Conservation (phyloP, 2,113 vertebrate genomes). For the Takifugu bimaculatus region DNA sequence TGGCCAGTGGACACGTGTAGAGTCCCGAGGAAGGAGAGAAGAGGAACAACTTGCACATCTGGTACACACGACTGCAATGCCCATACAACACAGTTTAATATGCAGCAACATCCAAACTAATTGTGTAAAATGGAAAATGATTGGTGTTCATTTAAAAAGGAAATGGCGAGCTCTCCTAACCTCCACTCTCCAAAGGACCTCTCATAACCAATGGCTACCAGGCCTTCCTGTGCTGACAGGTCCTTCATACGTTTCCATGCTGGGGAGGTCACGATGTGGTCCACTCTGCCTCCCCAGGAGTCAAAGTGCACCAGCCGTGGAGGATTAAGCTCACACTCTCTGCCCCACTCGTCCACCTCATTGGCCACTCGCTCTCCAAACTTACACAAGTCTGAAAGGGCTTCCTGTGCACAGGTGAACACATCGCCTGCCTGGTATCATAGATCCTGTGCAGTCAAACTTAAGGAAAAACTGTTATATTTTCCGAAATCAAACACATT, state of each 20-base stretch:
- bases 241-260: slow-evolving; percentile 81
- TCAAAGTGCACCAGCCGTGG: slow-evolving; percentile 74
- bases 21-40: slow-evolving; percentile 76
- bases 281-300: slow-evolving; percentile 72
- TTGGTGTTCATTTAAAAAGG: slow-evolving; percentile 3
- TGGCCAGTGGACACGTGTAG: slow-evolving; percentile 81
- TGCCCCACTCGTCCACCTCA: slow-evolving; percentile 68
- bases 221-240: slow-evolving; percentile 75
- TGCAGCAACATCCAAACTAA: not conserved
- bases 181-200: slow-evolving; percentile 76
- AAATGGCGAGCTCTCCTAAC: slow-evolving; percentile 35
- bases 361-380: slow-evolving; percentile 75
- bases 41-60: slow-evolving; percentile 84
- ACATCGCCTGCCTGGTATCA: not conserved
- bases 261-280: slow-evolving; percentile 73
- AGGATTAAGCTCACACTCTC: slow-evolving; percentile 76
- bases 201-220: slow-evolving; percentile 79
- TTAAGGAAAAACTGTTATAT: too few species aligned
- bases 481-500: not conserved
- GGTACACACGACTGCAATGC: slow-evolving; percentile 77
- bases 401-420: slow-evolving; percentile 49
- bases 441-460: not conserved
- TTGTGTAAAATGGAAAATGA: not conserved
- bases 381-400: slow-evolving; percentile 65
- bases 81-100: slow-evolving; percentile 2